Evolutionary conservation across 2,113 vertebrate species (phyloP), one percentile per base, ranked within the genome.

Genomic region (Chamaea fasciata): DNA sequence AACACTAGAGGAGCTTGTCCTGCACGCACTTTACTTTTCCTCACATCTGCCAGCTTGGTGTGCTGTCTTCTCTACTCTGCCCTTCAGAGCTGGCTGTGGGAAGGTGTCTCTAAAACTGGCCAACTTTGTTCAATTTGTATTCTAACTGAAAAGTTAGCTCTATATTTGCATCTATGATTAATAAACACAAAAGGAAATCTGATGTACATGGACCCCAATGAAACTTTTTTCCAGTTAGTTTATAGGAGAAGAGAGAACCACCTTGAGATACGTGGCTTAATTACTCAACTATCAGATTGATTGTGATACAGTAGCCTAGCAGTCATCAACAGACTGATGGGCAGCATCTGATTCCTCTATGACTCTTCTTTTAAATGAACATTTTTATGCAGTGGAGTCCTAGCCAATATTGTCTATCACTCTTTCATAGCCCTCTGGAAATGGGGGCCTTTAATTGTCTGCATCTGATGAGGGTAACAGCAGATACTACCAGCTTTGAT

Each of bases 41-140:
- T 50, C 7, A 5, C 8, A 19, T 46, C 63, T 3, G 2, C 14
- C 56, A 55, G 12, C 18, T 85, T 0, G 0, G 11, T 57, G 35
- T 16, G 19, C n/a, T 82, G 57, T 35, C 9, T 83, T 57, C 28
- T 73, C 39, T 68, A 14, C 44, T 74, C 33, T 41, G 27, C 26
- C 3, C 7, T 88, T 79, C 2, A 2, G 31, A 90, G 28, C 0
- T 83, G 37, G 17, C 50, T 67, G 46, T 53, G 26, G 50, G 50
- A 88, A 67, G 14, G 27, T 18, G 15, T 28, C 33, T 88, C 30
- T 55, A 47, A 74, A 92, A 47, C 8, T 11, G 27, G 5, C 10
- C 39, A 57, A 10, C 33, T 68, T 71, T 82, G 8, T 60, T 50
- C 44, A 52, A 70, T 69, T n/a, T 65, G 62, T 67, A 46, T 63